These are phyloP conservation scores for Adelosebastes latens DNA, from an alignment of 2,797 vertebrate genomes.

Conservation along the genomic window DNA sequence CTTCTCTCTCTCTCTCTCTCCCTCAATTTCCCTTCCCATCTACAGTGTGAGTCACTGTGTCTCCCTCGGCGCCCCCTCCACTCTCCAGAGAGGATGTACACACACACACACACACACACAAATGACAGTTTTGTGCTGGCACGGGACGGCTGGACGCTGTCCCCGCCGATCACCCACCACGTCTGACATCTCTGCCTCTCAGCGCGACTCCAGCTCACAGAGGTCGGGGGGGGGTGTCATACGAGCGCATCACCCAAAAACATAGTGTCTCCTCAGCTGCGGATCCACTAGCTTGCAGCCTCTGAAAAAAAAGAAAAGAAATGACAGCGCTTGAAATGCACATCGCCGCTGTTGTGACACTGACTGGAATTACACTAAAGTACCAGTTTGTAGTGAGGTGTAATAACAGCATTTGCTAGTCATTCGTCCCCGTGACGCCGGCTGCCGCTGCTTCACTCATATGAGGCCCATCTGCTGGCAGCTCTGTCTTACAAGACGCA, in stretches of 20 bases:
- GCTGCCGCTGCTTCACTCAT: constrained; percentile 2
- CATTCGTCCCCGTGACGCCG: constrained; percentile 51
- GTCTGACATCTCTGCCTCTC: constrained; percentile 61
- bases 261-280: constrained; percentile 2
- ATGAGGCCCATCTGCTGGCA: constrained; percentile 44
- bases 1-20: constrained; percentile 14
- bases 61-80: constrained; percentile 7
- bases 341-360: constrained; percentile 66
- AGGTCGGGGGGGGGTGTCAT: constrained; percentile 20
- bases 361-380: constrained; percentile 67
- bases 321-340: constrained; percentile 61
- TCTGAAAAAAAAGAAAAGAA: constrained; percentile 1
- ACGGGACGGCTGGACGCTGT: constrained; percentile 56
- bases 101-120: neutral
- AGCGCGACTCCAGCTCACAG: constrained; percentile 35
- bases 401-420: constrained; percentile 50
- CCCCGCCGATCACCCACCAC: constrained; percentile 42
- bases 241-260: neutral
- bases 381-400: constrained; percentile 57
- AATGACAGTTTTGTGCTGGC: constrained; percentile 43
- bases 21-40: constrained; percentile 13
- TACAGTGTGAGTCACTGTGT: constrained; percentile 49
- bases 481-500: constrained; percentile 29
- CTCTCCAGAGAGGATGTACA: constrained; percentile 20
- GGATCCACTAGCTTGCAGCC: neutral